Conservation (phyloP, 2,888 invertebrate genomes). For the Leptinotarsa haldemani region DNA sequence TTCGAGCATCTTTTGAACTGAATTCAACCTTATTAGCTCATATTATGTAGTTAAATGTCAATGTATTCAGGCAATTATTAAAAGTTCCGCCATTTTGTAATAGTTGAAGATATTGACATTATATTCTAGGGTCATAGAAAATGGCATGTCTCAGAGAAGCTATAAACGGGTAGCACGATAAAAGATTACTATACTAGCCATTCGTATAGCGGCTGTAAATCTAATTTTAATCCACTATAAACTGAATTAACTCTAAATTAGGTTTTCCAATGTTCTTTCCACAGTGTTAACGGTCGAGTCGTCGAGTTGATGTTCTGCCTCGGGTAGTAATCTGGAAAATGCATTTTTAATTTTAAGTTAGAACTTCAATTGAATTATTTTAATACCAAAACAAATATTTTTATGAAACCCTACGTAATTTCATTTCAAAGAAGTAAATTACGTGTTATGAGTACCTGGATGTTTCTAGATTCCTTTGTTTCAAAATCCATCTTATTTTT, state of each 20-base stretch:
- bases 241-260: background rate
- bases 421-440: too few species aligned
- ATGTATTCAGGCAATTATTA: too few species aligned
- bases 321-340: background rate
- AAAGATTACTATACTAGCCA: background rate
- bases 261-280: background rate
- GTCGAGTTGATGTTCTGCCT: background rate
- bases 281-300: background rate
- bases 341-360: background rate
- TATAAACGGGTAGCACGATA: background rate
- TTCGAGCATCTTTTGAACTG: too few species aligned
- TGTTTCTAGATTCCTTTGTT: too few species aligned
- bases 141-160: background rate
- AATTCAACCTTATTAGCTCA: too few species aligned
- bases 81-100: too few species aligned
- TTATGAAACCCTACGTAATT: too few species aligned
- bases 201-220: background rate
- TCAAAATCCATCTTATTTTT: too few species aligned
- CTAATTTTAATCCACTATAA: slow-evolving; percentile 10
- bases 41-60: too few species aligned
- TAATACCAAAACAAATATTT: background rate
- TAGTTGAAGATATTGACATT: too few species aligned
- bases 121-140: too few species aligned
- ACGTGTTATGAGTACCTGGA: too few species aligned
- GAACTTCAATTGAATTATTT: background rate